A percentile compares a stretch with the other conserved stretches of the same genome.
phyloP scores from a whole-genome alignment of 1,140 invertebrate species.

The Ostrea denselamellosa region DNA sequence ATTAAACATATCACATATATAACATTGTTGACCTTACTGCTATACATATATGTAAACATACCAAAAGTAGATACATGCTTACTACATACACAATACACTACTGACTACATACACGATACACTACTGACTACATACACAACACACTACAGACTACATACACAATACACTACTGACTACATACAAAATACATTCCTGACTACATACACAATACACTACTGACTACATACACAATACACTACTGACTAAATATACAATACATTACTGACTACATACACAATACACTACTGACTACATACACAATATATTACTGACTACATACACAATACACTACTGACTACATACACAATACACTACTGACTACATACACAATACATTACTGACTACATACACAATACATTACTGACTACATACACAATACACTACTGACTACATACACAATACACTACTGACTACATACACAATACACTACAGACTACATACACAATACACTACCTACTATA shows the following conservation, averaged over 20 bases:
- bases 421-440: background rate
- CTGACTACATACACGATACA: constrained; percentile 92
- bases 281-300: constrained; percentile 88
- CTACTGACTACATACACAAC: constrained; percentile 85
- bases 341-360: constrained; percentile 76
- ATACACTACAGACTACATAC: background rate
- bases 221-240: constrained; percentile 96
- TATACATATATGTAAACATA: no score
- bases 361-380: constrained; percentile 95
- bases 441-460: background rate
- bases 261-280: constrained; percentile 78
- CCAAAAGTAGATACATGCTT: no score
- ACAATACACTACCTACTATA: constrained; percentile 83
- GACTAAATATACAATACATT: constrained; percentile 97
- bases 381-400: constrained; percentile 83
- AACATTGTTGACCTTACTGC: no score
- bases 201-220: constrained; percentile 55
- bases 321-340: constrained; percentile 82
- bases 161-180: constrained; percentile 85
- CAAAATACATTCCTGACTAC: no score
- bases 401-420: background rate
- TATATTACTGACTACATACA: constrained; percentile 97
- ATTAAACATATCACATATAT: no score
- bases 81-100: constrained; percentile 76
- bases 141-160: constrained; percentile 92